Conservation (phyloP, 2,888 invertebrate species). For the Bembecia ichneumoniformis region DNA sequence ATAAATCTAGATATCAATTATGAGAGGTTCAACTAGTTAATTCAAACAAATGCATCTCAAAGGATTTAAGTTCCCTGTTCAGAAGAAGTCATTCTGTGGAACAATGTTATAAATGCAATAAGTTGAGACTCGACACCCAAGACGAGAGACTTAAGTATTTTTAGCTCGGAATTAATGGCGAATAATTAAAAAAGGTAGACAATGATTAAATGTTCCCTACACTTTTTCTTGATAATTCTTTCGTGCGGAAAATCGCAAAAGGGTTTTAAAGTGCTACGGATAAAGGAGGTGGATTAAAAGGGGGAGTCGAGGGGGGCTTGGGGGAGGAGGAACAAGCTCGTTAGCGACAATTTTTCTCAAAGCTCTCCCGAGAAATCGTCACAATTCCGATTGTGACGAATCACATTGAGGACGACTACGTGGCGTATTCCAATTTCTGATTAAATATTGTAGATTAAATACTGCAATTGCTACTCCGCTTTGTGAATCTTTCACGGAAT, state of each 20-base stretch:
- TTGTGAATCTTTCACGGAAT: no score
- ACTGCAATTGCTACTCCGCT: no score
- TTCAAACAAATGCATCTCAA: no score
- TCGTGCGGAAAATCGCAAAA: slow-evolving; percentile 61
- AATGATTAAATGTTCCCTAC: slow-evolving; percentile 41
- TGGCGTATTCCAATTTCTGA: slow-evolving; percentile 32
- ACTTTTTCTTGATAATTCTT: slow-evolving; percentile 56
- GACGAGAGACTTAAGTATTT: slow-evolving; percentile 6
- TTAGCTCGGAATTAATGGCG: slow-evolving; percentile 16
- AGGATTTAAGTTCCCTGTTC: no score
- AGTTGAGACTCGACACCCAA: background rate
- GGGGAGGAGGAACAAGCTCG: slow-evolving; percentile 45
- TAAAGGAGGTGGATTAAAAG: slow-evolving; percentile 56
- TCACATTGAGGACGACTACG: slow-evolving; percentile 47
- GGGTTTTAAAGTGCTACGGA: slow-evolving; percentile 65
- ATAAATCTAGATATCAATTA: no score
- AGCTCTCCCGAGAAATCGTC: slow-evolving; percentile 62
- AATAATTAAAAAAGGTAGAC: slow-evolving; percentile 43
- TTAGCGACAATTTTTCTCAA: slow-evolving; percentile 71
- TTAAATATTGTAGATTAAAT: slow-evolving; percentile 23
- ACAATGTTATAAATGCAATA: no score
- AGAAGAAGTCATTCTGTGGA: no score
- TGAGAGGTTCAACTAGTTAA: no score
- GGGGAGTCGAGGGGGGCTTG: slow-evolving; percentile 25
- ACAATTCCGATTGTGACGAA: slow-evolving; percentile 68